phyloP scores from a whole-genome alignment of 2,797 vertebrate species.

The Thripadectes ignobilis region DNA sequence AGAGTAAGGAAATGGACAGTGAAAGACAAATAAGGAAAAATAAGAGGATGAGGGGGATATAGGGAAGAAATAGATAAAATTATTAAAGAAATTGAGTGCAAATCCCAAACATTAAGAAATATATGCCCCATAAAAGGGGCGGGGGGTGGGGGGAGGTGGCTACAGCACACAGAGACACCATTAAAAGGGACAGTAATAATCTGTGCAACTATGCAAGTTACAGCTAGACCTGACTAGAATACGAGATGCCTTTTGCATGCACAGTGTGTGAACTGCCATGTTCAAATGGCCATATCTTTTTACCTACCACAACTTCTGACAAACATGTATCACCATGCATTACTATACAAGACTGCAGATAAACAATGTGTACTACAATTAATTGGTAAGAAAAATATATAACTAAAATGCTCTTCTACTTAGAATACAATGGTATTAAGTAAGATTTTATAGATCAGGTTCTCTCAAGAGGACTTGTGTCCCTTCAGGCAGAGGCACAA shows the following conservation, averaged over 20 bases:
- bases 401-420: neutral
- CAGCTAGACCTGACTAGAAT: neutral
- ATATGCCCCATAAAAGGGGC: neutral
- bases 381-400: neutral
- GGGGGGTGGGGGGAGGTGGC: too few relatives aligned
- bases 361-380: neutral
- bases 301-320: neutral
- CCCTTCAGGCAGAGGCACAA: neutral
- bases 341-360: neutral
- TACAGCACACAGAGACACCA: neutral
- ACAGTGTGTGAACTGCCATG: neutral
- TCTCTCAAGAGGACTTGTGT: neutral
- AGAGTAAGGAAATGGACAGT: neutral
- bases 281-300: neutral
- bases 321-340: fast-evolving
- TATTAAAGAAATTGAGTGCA: neutral
- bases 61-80: neutral
- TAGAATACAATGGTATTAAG: neutral
- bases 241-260: neutral
- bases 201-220: neutral
- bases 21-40: neutral
- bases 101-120: neutral
- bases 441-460: neutral
- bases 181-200: neutral
- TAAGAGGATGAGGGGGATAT: neutral